Base-by-base conservation (phyloP, 2,888 invertebrate genomes). In the Drosophila lacicola region DNA sequence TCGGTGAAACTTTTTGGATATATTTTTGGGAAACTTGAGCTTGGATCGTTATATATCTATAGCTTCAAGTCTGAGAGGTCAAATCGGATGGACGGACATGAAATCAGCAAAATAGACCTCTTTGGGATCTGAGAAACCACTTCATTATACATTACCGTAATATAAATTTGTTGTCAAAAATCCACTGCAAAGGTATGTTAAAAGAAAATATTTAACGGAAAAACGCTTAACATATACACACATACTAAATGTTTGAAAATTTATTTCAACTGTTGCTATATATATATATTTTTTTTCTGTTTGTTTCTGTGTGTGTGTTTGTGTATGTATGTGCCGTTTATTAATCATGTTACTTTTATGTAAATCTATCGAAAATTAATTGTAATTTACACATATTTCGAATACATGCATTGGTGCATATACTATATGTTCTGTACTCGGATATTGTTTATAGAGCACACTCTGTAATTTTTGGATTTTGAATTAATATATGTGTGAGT, bases 331-430 rank as follows among this genome's bases (percentile, higher is more conserved):
- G 65, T 74, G 57, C 51, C 8, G 61, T 65, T 53, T 61, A 54
- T 54, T 57, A 19, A 58, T 60, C 33, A 50, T 70, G 46, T 70
- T 66, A 44, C 33, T 58, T 61, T 75, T 69, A 84, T 83, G 85
- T 88, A 85, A 85, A 88, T 85, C 85, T 85, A 85, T 88, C 83
- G 77, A 85, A 85, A 85, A 88, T 84, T 81, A 85, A 74, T 74
- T 69, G 64, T 62, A 80, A 62, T 58, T 69, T 70, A 60, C 63
- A 55, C 60, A 42, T 53, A 25, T 45, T 70, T 51, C 46, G 49
- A 44, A 47, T 42, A 50, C 54, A 60, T 56, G 61, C 56, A 53
- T 42, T 33, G 63, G 25, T 8, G 25, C 25, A 25, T 46, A 37
- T 41, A 19, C 14, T 44, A 14, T 29, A 29, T 29, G 8, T 29